phyloP scores from a whole-genome alignment of 2,797 vertebrate species.

The Pangasius djambal region DNA sequence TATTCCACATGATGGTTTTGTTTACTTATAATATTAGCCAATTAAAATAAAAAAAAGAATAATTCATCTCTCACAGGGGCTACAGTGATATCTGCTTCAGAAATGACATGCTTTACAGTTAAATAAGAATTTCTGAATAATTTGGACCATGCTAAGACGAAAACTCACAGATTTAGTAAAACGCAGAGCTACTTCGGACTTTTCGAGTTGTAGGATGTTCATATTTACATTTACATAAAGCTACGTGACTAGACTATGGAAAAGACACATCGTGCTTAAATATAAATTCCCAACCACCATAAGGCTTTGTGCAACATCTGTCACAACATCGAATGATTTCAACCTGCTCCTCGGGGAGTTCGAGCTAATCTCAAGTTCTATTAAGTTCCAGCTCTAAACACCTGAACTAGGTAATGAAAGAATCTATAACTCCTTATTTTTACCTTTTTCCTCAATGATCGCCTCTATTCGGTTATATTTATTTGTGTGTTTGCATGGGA shows the following conservation, averaged over 20 bases:
- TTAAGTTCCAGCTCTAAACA: background rate
- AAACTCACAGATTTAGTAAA: background rate
- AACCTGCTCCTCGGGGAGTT: background rate
- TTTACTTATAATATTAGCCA: conserved; percentile 19
- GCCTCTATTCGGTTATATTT: background rate
- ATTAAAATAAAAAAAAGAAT: conserved; percentile 21
- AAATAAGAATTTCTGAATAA: background rate
- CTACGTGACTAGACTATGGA: background rate
- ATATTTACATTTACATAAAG: background rate
- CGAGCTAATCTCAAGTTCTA: background rate
- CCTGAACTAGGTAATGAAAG: background rate
- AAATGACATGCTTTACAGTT: background rate
- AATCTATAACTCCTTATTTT: background rate
- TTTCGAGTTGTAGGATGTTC: background rate
- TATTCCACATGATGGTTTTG: conserved; percentile 8
- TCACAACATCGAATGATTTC: background rate
- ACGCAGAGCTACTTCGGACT: background rate
- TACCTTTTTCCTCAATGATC: background rate
- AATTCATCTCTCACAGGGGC: background rate
- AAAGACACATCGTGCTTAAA: background rate
- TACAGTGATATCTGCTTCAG: background rate
- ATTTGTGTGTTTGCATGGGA: background rate
- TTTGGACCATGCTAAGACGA: background rate
- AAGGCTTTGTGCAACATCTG: conserved; percentile 12
- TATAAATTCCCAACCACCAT: background rate